Evolutionary conservation across 2,888 invertebrate genomes (phyloP).

Genomic region (Hirtodrosophila confusa): DNA sequence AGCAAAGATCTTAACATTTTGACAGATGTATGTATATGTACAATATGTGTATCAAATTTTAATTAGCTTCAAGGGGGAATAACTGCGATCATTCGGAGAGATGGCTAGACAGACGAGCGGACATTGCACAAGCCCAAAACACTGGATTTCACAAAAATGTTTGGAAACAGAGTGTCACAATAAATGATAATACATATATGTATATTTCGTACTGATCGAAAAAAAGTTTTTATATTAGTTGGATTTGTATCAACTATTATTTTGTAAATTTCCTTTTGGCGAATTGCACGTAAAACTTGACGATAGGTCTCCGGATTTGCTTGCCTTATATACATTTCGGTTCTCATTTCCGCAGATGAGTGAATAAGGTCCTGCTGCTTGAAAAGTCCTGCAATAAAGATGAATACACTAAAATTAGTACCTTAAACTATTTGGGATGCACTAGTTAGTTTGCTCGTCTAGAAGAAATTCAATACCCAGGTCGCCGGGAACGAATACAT

Average conservation of each 20-base stretch:
- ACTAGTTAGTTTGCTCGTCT: too few species aligned
- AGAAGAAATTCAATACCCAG: too few species aligned
- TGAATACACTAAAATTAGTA: not conserved
- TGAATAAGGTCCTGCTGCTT: constrained; percentile 93
- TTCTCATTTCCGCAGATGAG: constrained; percentile 86
- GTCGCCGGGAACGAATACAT: too few species aligned
- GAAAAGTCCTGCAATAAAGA: constrained; percentile 87
- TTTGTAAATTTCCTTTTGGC: constrained; percentile 94
- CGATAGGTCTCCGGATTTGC: constrained; percentile 88
- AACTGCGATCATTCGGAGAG: too few species aligned
- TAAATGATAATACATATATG: constrained; percentile 1
- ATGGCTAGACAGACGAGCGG: too few species aligned
- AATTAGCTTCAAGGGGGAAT: too few species aligned
- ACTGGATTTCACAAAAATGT: too few species aligned
- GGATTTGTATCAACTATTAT: constrained; percentile 95
- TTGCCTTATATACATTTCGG: constrained; percentile 92
- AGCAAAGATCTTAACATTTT: too few species aligned
- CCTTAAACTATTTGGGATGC: too few species aligned
- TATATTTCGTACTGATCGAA: constrained; percentile 90
- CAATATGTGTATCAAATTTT: too few species aligned
- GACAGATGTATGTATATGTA: too few species aligned
- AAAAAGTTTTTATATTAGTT: constrained; percentile 91
- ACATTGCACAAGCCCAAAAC: too few species aligned
- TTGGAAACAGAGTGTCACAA: not conserved
- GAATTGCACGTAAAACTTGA: constrained; percentile 87